A percentile compares a stretch with the other conserved stretches of the same genome.
phyloP scores from a whole-genome alignment of 2,888 invertebrate species.

The Syrphus vitripennis region DNA sequence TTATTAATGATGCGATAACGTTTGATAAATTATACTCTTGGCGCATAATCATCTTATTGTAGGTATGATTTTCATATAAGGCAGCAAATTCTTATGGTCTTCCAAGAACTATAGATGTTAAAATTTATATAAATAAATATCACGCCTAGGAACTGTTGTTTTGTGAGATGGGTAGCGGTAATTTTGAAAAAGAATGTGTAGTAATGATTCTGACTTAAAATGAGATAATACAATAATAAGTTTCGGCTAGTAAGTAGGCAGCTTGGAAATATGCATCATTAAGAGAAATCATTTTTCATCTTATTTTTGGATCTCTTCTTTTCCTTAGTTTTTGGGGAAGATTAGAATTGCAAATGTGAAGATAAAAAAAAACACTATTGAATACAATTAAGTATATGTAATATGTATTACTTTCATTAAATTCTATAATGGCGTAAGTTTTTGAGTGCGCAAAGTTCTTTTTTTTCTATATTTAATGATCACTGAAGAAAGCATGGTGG shows the following conservation, averaged over 20 bases:
- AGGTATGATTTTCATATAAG: slow-evolving; percentile 4
- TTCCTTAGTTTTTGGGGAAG: too few species aligned
- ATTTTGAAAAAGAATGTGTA: not conserved
- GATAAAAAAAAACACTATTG: too few species aligned
- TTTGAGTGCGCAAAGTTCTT: too few species aligned
- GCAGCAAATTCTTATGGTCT: not conserved
- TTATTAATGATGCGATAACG: slow-evolving; percentile 72
- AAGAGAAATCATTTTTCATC: not conserved
- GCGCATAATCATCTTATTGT: slow-evolving; percentile 42
- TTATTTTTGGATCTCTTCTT: not conserved
- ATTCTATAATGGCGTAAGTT: too few species aligned
- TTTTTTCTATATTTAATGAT: too few species aligned
- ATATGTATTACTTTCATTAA: too few species aligned
- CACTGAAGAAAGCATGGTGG: too few species aligned
- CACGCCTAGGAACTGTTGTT: not conserved
- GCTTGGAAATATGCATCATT: not conserved
- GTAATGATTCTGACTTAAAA: slow-evolving; percentile 2
- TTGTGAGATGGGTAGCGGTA: not conserved
- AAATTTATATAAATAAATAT: slow-evolving; percentile 3
- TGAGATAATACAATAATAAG: too few species aligned
- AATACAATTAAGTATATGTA: too few species aligned
- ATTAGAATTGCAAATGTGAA: too few species aligned
- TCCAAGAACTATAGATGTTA: not conserved
- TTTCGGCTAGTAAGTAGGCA: not conserved
- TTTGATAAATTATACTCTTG: slow-evolving; percentile 72